Evolutionary conservation across 2,797 vertebrate genomes (phyloP).

Genomic region (Anisognathus igniventris): DNA sequence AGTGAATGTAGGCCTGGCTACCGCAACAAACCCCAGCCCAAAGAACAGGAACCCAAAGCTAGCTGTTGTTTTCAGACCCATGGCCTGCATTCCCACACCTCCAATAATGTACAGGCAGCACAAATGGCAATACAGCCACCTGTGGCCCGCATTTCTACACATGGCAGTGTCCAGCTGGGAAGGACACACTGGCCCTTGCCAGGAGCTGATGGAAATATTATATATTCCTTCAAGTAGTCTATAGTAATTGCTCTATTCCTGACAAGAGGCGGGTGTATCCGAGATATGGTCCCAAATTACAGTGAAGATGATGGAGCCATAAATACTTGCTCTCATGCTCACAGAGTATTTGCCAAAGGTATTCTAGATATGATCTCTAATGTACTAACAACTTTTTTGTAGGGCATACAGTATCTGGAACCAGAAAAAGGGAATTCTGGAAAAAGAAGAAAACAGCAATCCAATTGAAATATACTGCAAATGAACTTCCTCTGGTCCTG

Average conservation of each 20-base stretch:
- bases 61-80: neutral
- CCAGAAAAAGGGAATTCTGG: neutral
- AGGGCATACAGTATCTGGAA: neutral
- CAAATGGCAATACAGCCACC: neutral
- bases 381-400: neutral
- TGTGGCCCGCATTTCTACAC: accelerated
- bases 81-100: neutral
- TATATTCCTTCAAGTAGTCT: neutral
- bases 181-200: neutral
- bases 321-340: neutral
- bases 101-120: neutral
- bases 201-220: neutral
- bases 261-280: neutral
- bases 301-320: neutral
- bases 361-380: neutral
- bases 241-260: neutral
- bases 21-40: neutral
- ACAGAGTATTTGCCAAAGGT: neutral
- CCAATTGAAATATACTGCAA: neutral
- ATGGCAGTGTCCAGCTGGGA: neutral
- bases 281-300: neutral
- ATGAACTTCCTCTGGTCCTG: neutral
- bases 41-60: neutral
- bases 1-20: accelerated
- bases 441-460: neutral